Conservation (phyloP, 2,888 invertebrate genomes). For the Scelioninae gen. 1 region DNA sequence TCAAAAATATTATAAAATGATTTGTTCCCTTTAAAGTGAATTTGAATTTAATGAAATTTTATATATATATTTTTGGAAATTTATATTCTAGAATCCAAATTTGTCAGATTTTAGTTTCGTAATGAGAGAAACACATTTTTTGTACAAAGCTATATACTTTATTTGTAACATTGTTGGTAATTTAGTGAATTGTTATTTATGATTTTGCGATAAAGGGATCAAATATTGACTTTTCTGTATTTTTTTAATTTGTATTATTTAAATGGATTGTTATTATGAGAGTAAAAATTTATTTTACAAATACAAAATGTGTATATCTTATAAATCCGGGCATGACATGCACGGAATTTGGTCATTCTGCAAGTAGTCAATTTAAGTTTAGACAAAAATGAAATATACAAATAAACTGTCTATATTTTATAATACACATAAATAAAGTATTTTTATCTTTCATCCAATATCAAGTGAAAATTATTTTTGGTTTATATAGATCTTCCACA, state of each 20-base stretch:
- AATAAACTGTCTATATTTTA: conserved; percentile 62
- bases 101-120: no score
- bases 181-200: conserved; percentile 8
- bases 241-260: conserved; percentile 23
- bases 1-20: conserved; percentile 14
- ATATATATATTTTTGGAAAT: neutral
- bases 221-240: conserved; percentile 11
- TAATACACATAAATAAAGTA: conserved; percentile 47
- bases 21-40: conserved; percentile 35
- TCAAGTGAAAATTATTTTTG: conserved; percentile 17
- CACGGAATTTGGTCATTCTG: conserved; percentile 50
- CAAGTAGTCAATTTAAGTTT: conserved; percentile 60
- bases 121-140: neutral
- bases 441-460: conserved; percentile 48
- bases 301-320: conserved; percentile 42
- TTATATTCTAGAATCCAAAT: no score
- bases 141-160: no score
- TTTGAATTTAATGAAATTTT: neutral
- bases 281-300: conserved; percentile 35
- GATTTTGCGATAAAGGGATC: conserved; percentile 38
- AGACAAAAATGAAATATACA: conserved; percentile 37
- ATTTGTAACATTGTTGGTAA: neutral
- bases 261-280: conserved; percentile 26
- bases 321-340: conserved; percentile 11
- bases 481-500: neutral